phyloP scores from a whole-genome alignment of 92 coral and sea anemone species.

The Epizoanthus ramosus region DNA sequence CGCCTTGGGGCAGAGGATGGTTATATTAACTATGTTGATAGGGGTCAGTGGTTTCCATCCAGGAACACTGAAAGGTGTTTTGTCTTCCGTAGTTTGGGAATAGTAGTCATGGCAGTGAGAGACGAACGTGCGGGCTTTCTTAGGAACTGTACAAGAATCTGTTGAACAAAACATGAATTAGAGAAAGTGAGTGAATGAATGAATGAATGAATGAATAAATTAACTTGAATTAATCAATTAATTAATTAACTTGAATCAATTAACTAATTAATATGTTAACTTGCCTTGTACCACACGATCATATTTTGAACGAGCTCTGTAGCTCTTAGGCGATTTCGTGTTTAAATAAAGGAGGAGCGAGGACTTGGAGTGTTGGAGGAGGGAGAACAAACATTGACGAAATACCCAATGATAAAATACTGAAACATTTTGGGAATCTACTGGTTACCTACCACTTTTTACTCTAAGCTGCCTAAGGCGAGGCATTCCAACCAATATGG shows the following conservation, averaged over 20 bases:
- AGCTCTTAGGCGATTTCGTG: no score
- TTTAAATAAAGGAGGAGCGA: no score
- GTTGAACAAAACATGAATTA: background rate
- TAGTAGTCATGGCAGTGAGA: conserved; percentile 65
- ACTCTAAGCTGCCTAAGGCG: conserved; percentile 78
- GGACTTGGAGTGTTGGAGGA: no score
- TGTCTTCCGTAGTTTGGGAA: conserved; percentile 63
- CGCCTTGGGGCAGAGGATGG: conserved; percentile 77
- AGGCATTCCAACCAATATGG: conserved; percentile 84
- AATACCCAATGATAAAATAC: no score
- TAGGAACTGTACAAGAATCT: conserved; percentile 74
- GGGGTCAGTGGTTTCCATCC: conserved; percentile 64
- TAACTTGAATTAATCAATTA: no score
- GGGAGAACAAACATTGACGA: no score
- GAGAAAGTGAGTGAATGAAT: background rate
- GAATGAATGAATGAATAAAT: background rate
- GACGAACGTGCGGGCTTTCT: conserved; percentile 40
- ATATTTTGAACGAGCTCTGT: no score
- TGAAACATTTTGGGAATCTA: no score
- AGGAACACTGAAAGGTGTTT: conserved; percentile 56
- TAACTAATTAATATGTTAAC: background rate
- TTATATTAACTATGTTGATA: conserved; percentile 41
- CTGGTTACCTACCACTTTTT: conserved; percentile 53
- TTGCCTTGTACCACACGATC: no score
- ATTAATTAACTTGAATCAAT: background rate